Evolutionary conservation across 2,113 vertebrate genomes (phyloP).

Genomic region (Eulemur macaco): DNA sequence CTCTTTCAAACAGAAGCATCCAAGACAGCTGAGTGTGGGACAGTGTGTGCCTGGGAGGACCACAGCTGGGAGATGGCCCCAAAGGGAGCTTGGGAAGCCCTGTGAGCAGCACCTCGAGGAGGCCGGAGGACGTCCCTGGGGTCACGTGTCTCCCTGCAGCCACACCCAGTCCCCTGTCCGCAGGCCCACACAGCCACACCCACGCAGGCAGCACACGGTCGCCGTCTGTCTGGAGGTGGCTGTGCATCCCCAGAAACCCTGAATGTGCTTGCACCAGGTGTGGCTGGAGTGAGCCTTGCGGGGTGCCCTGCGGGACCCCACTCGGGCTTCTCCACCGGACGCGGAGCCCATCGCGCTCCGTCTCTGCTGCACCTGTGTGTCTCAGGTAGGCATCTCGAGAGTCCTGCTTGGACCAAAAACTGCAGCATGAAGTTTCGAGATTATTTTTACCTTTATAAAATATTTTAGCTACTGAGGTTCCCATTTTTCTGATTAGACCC

Average conservation of each 20-base stretch:
- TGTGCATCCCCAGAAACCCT: no score
- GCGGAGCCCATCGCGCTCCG: no score
- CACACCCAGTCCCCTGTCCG: background rate
- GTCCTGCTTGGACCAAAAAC: background rate
- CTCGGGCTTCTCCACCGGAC: no score
- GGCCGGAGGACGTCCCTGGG: rapidly evolving
- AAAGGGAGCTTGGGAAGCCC: rapidly evolving
- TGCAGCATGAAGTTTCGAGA: background rate
- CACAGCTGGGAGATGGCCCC: background rate
- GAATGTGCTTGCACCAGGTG: no score
- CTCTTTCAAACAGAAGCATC: background rate
- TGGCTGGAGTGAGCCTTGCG: background rate
- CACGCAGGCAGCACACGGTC: background rate
- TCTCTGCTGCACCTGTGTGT: background rate
- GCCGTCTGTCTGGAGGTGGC: no score
- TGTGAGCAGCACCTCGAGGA: background rate
- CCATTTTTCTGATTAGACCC: background rate
- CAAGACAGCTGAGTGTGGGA: no score
- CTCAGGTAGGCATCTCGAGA: background rate
- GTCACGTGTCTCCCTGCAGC: background rate
- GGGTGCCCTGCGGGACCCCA: no score
- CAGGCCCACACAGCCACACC: background rate
- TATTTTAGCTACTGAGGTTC: background rate
- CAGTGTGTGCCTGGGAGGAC: background rate
- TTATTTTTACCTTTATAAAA: background rate